These are phyloP conservation scores for Stomatorhinus ivindoensis DNA, from an alignment of 2,113 vertebrate genomes.

Conservation along the genomic window DNA sequence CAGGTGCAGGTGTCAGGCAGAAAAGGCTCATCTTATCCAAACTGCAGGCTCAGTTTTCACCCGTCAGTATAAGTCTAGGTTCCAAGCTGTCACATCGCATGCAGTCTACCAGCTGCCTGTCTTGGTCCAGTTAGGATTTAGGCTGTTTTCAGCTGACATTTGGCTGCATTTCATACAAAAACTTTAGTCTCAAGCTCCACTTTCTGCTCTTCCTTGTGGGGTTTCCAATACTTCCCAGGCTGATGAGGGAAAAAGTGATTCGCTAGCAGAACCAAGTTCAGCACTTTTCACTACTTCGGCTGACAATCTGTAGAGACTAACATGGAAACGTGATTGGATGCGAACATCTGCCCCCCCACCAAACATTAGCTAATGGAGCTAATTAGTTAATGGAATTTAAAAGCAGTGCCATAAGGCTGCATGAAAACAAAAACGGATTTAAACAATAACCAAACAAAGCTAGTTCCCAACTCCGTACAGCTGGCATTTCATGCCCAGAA, in stretches of 20 bases:
- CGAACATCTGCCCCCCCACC: not conserved
- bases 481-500: not conserved
- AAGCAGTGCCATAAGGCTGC: not conserved
- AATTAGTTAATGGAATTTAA: too few relatives aligned
- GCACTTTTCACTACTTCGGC: not conserved
- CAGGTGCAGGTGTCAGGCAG: not conserved
- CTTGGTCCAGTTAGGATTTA: not conserved
- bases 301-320: not conserved
- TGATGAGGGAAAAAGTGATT: not conserved
- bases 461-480: not conserved
- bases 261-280: not conserved
- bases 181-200: not conserved
- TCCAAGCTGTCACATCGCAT: not conserved
- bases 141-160: not conserved
- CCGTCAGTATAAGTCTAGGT: not conserved
- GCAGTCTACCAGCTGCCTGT: not conserved
- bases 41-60: not conserved
- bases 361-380: not conserved
- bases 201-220: not conserved
- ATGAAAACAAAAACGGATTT: not conserved
- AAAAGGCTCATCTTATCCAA: not conserved
- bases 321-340: not conserved
- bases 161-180: not conserved
- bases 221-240: not conserved
- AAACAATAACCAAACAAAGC: not conserved